A percentile compares a stretch with the other conserved stretches of the same genome.
Evolutionary conservation across 2,113 vertebrate species (phyloP).

Genomic region (Hippotragus niger): DNA sequence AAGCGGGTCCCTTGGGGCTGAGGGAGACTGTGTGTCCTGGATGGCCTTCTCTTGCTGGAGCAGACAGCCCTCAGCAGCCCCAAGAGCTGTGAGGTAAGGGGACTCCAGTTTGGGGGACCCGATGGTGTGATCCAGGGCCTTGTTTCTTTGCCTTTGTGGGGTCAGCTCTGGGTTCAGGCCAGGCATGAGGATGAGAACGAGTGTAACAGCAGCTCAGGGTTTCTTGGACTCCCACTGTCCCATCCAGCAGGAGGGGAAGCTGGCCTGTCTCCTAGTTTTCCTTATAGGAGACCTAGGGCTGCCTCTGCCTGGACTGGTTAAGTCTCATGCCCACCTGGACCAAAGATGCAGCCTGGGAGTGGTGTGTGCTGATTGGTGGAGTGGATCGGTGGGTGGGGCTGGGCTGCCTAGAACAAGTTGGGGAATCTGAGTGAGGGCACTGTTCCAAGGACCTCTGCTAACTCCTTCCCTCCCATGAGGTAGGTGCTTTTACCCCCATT

Average conservation of each 20-base stretch:
- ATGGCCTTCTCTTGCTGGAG: neutral
- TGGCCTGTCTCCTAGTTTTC: neutral
- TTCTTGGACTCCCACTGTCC: neutral
- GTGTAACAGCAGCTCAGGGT: neutral
- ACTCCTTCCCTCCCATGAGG: neutral
- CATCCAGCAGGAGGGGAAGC: neutral
- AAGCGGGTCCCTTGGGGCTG: neutral
- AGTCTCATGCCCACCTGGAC: neutral
- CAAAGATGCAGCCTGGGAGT: neutral
- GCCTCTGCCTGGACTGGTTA: neutral
- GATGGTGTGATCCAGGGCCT: neutral
- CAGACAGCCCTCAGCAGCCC: neutral
- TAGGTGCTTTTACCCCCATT: neutral
- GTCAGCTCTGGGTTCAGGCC: neutral
- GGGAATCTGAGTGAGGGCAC: fast-evolving
- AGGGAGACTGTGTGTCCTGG: neutral
- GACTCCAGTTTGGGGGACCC: neutral
- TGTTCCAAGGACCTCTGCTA: neutral
- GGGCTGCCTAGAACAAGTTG: neutral
- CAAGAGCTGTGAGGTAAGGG: neutral
- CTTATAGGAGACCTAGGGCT: neutral
- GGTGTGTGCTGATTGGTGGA: neutral
- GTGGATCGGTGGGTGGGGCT: neutral
- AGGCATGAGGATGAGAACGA: too few relatives aligned
- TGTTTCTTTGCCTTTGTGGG: neutral